Base-by-base conservation (phyloP, 2,113 vertebrate genomes). In the Eubucco bourcierii region DNA sequence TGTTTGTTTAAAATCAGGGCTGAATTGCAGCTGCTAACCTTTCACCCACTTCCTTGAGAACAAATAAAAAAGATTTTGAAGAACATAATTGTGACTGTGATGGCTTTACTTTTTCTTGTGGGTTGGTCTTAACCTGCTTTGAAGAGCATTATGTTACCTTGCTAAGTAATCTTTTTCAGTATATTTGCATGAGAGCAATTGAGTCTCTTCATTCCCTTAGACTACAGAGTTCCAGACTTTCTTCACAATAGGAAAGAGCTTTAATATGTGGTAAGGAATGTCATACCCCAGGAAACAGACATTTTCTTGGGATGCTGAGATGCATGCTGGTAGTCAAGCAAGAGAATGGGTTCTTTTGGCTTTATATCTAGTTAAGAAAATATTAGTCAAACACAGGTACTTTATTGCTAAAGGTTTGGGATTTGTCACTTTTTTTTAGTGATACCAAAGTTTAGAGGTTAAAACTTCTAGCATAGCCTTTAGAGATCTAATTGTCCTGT, bases 11-110 rank as follows among this genome's bases (percentile, higher is more conserved):
- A 63, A 41, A 74, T 39, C 50, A 12, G 24, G 86, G 60, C 41
- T 90, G 39, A 93, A 71, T 31, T 90, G 44, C 64, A 80, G 20
- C 4, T 75, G 7, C n/a, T 95, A 89, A 95, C 80, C 56, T 96
- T 96, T 95, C 25, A 50, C 64, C 50, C 34, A 66, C 55, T 87
- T 63, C 77, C 59, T 34, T 33, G 41, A 44, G 61, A 82, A 47
- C 25, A 87, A 55, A 68, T 17, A 76, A 27, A 25, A 41, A 79
- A 80, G 75, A 60, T 83, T 9, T 2, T 17, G 66, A 67, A 25
- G 28, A 70, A 25, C 50, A 15, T 55, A 29, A 64, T 16, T n/a
- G 52, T 47, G 65, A 7, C 2, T 8, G 19, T 47, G 21, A 20
- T 46, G 31, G 46, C 4, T 46, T 50, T n/a, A 19, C 4, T 63